Conservation (phyloP, 35 echinoderm and acorn worm genomes). For the Patiria miniata region DNA sequence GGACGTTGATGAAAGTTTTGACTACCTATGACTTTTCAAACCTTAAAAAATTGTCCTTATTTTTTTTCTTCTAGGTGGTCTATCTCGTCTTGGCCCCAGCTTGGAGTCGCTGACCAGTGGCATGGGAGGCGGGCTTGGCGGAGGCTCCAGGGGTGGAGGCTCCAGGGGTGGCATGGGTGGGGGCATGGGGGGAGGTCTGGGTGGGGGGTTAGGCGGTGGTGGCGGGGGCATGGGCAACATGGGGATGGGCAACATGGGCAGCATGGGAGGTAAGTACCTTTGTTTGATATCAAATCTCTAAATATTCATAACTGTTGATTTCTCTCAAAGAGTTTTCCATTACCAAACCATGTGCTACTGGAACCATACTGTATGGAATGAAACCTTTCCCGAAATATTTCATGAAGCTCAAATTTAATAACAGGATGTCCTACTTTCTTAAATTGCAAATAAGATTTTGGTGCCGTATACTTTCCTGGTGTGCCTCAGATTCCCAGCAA, state of each 20-base stretch:
- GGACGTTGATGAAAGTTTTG: too few relatives aligned
- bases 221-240: constrained; percentile 6
- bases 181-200: constrained; percentile 44
- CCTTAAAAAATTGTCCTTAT: neutral
- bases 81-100: constrained; percentile 74
- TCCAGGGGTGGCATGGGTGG: constrained; percentile 13
- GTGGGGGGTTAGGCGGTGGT: constrained; percentile 28
- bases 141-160: constrained; percentile 40
- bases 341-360: too few relatives aligned
- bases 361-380: too few relatives aligned
- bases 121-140: constrained; percentile 39
- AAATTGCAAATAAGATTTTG: too few relatives aligned
- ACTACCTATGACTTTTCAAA: too few relatives aligned
- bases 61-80: constrained; percentile 58
- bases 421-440: too few relatives aligned
- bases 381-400: too few relatives aligned
- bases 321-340: too few relatives aligned
- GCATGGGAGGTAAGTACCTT: constrained; percentile 20
- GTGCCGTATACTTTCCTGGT: too few relatives aligned
- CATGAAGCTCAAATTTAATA: too few relatives aligned
- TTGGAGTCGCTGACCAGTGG: constrained; percentile 60
- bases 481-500: too few relatives aligned
- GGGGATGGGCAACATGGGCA: neutral
- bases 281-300: neutral
- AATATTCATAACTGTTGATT: neutral